Base-by-base conservation (phyloP, 2,888 invertebrate species). In the Hemistola chrysoprasaria region DNA sequence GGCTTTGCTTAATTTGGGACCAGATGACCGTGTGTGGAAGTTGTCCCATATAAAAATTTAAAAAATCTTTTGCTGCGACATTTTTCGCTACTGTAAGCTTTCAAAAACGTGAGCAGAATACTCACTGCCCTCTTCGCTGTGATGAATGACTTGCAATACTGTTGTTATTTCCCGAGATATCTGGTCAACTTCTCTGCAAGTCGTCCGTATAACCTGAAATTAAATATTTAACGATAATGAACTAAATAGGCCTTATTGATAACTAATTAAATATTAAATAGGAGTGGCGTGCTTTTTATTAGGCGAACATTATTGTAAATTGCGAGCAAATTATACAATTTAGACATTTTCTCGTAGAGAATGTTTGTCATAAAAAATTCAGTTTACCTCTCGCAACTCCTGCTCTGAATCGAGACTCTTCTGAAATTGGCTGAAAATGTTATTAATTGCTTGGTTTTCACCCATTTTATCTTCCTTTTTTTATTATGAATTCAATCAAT, bases 141-240 rank as follows among this genome's bases (percentile, higher is more conserved):
- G 93, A 65, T 98, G 97, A 50, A 97, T 95, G 10, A 93, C 90
- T 87, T 97, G 97, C 20, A 97, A 81, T 9, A 92, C 82, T 11
- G 95, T 95, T n/a, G 93, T 89, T 16, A 95, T 93, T 76, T 96
- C 95, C 38, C 97, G 90, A 0, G 94, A 92, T 46, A 91, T 87
- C 60, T 95, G 94, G 59, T 97, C 97, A 28, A 97, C 91, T 60
- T 95, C 94, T 65, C 92, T 92, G 32, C 94, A 93, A 37, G 91
- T 90, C 28, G 78, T 84, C n/a, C 93, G 90, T 42, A 95, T 94
- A 78, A 91, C 91, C 93, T 93, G 62, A 24, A 71, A 71, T 44
- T 11, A 11, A 11, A 25, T 6, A 8, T 27, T 16, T 3, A 3
- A 2, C 2, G 4, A 16, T 16, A 3, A 16, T 2, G 16, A 2